Evolutionary conservation across 2,797 vertebrate species (phyloP), one percentile per base, ranked within the genome.

Genomic region (Phataginus tricuspis): DNA sequence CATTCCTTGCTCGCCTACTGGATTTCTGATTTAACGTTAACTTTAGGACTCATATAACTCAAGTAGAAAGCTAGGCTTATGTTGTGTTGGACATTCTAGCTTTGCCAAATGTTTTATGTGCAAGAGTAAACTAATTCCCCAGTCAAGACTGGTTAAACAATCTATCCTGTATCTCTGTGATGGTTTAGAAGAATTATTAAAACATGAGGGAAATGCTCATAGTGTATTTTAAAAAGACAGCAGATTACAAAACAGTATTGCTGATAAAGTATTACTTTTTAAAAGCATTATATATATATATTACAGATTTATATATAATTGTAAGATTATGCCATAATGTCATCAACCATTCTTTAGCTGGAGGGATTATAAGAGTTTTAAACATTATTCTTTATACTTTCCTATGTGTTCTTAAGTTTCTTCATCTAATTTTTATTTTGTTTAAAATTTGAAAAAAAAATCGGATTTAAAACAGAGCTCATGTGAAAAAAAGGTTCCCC

Each of bases 81-180:
- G 39, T 92, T 95, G 91, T 66, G 9, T 86, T 88, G 78, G 34
- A 19, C 21, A 86, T n/a, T 57, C n/a, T 42, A 21, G 53, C 15
- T 91, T 90, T 37, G 39, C 39, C 83, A 89, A 84, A 63, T 74
- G 29, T 72, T 94, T 95, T 84, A 96, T 90, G 49, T 87, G 59
- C 29, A 91, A 94, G 59, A 75, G 16, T 64, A 80, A 92, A 72
- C 49, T 55, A 34, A 42, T 13, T 74, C 18, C 34, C 8, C 29
- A 49, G 23, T 86, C 61, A 42, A 86, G 66, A 61, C 5, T 42
- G n/a, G 42, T 82, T 53, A 92, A 75, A 79, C 93, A 63, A n/a
- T 25, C 55, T 77, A n/a, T 57, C 69, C 4, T 57, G 18, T 27
- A 80, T 27, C 29, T 77, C 6, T 55, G 16, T 25, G 19, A 78